Percentiles rank a stretch among this genome's conserved stretches.
phyloP scores from a whole-genome alignment of 2,797 vertebrate genomes.

The Clarias platycephalus region DNA sequence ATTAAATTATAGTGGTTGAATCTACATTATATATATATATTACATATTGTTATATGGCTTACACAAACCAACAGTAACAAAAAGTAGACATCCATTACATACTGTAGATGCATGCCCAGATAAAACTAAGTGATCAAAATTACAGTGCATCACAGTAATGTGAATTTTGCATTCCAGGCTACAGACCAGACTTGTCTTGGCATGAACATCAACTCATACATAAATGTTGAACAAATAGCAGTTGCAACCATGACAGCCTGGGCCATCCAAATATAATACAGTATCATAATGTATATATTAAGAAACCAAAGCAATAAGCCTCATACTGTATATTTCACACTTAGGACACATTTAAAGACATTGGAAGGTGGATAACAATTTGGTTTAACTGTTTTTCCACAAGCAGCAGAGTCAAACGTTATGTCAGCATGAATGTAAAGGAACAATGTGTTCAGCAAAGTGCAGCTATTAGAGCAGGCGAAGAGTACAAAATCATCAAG shows the following conservation, averaged over 20 bases:
- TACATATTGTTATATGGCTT: not conserved
- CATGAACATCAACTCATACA: conserved; percentile 43
- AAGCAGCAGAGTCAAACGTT: conserved; percentile 50
- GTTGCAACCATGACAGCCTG: conserved; percentile 26
- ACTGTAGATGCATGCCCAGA: conserved; percentile 5
- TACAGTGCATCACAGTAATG: conserved; percentile 7
- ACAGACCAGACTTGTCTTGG: conserved; percentile 7
- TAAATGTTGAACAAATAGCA: conserved; percentile 46
- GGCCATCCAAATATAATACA: conserved; percentile 50
- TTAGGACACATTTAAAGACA: conserved; percentile 27
- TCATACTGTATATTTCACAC: not conserved
- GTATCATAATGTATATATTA: conserved; percentile 38
- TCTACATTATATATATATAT: conserved; percentile 14
- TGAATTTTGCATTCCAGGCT: conserved; percentile 29
- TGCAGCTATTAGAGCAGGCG: conserved; percentile 43
- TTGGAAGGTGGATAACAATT: conserved; percentile 48
- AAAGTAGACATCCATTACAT: not conserved
- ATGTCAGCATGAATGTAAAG: conserved; percentile 51
- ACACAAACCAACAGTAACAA: not conserved
- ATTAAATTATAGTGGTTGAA: conserved; percentile 11
- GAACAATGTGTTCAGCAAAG: conserved; percentile 52
- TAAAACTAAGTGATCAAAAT: conserved; percentile 12
- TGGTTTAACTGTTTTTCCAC: conserved; percentile 48
- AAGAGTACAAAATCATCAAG: conserved; percentile 51
- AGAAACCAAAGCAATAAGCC: conserved; percentile 22